Conservation (phyloP, 2,113 vertebrate species). For the Parotia lawesii region DNA sequence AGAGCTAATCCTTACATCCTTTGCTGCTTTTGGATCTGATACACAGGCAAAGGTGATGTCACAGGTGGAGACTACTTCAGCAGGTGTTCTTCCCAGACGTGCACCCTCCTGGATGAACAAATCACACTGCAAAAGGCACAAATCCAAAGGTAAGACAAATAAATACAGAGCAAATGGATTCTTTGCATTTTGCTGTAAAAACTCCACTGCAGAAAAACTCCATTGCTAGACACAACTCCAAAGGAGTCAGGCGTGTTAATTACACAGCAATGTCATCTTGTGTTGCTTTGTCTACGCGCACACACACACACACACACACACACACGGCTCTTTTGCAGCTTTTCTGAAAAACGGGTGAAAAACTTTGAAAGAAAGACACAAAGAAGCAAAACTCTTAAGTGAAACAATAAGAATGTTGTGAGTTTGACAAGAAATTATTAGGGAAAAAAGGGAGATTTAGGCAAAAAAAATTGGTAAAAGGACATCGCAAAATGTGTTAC, state of each 20-base stretch:
- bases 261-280: neutral
- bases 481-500: neutral
- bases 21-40: conserved; percentile 95
- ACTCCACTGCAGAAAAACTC: neutral
- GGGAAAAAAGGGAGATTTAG: neutral
- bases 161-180: conserved; percentile 11
- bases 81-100: conserved; percentile 92
- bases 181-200: neutral
- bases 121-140: conserved; percentile 90
- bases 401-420: neutral
- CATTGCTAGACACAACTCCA: neutral
- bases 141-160: conserved; percentile 58
- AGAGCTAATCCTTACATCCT: conserved; percentile 88
- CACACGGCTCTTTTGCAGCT: neutral
- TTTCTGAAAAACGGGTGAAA: neutral
- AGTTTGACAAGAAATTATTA: neutral
- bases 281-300: neutral
- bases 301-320: fast-evolving
- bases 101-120: conserved; percentile 98
- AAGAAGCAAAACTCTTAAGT: neutral
- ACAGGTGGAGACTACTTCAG: conserved; percentile 96
- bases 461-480: neutral
- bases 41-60: conserved; percentile 99
- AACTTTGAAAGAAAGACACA: neutral
- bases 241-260: neutral